These are phyloP conservation scores for Champsocephalus esox DNA, from an alignment of 2,797 vertebrate species.

Conservation along the genomic window DNA sequence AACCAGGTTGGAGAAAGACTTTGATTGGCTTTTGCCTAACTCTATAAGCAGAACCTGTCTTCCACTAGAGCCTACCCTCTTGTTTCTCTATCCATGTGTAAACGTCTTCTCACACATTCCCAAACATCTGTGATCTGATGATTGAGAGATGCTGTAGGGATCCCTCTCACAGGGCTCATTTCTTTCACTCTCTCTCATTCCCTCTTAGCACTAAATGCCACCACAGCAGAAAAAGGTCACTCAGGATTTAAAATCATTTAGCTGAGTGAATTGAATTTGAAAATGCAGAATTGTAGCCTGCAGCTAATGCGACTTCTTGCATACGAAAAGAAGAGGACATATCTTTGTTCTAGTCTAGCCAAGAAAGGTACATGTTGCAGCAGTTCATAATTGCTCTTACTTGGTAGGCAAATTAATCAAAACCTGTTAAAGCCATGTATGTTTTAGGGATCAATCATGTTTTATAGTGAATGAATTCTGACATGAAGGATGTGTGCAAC, in stretches of 20 bases:
- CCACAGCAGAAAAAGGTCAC: constrained; percentile 31
- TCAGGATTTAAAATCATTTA: constrained; percentile 48
- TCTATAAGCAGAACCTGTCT: neutral
- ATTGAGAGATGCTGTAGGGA: constrained; percentile 5
- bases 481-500: neutral
- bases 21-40: neutral
- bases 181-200: neutral
- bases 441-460: neutral
- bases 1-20: constrained; percentile 7
- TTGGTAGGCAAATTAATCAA: constrained; percentile 17
- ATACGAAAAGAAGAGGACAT: constrained; percentile 4
- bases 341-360: constrained; percentile 4
- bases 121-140: neutral
- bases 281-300: constrained; percentile 32
- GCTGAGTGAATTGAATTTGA: constrained; percentile 37
- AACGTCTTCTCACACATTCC: neutral
- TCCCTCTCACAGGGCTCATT: constrained; percentile 9
- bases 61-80: neutral
- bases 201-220: constrained; percentile 28
- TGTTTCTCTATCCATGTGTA: neutral
- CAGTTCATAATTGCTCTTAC: constrained; percentile 16
- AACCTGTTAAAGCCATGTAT: constrained; percentile 7
- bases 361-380: constrained; percentile 12
- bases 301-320: constrained; percentile 25
- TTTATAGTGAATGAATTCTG: too few relatives aligned